Percentiles rank a stretch among this genome's conserved stretches.
Evolutionary conservation across 2,888 invertebrate genomes (phyloP).

Genomic region (Epinotia ramella): DNA sequence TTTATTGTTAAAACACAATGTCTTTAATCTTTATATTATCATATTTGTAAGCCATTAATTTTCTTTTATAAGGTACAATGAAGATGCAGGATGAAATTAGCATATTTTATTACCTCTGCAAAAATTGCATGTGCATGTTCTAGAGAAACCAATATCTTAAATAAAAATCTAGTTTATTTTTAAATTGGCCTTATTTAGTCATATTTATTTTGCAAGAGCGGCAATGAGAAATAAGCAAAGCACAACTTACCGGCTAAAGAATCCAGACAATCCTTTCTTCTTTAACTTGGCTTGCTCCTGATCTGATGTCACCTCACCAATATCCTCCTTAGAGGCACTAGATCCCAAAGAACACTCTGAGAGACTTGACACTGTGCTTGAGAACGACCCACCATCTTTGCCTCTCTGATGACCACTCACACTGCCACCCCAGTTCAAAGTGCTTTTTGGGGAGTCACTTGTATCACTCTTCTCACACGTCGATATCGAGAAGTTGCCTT

Average conservation of each 20-base stretch:
- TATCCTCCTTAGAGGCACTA: slow-evolving; percentile 81
- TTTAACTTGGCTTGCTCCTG: slow-evolving; percentile 80
- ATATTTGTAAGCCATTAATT: no score
- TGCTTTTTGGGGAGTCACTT: slow-evolving; percentile 82
- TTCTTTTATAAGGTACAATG: no score
- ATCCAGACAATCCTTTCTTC: slow-evolving; percentile 86
- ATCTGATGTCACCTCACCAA: slow-evolving; percentile 61
- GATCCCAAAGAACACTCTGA: slow-evolving; percentile 90
- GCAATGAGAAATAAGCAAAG: background rate
- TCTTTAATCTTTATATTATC: no score
- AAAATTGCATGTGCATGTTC: no score
- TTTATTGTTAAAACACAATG: no score
- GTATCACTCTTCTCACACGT: slow-evolving; percentile 83
- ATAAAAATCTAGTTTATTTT: no score
- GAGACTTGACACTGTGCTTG: slow-evolving; percentile 89
- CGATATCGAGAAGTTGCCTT: slow-evolving; percentile 80
- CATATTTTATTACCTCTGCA: no score
- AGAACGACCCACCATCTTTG: slow-evolving; percentile 87
- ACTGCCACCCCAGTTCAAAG: slow-evolving; percentile 79
- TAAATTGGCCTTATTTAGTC: background rate
- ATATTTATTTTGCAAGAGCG: background rate
- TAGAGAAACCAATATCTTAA: no score
- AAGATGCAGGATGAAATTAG: no score
- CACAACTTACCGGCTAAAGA: slow-evolving; percentile 86
- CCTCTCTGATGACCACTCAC: slow-evolving; percentile 82